Evolutionary conservation across 2,888 invertebrate species (phyloP), one percentile per base, ranked within the genome.

Genomic region (Apodemia duryi): DNA sequence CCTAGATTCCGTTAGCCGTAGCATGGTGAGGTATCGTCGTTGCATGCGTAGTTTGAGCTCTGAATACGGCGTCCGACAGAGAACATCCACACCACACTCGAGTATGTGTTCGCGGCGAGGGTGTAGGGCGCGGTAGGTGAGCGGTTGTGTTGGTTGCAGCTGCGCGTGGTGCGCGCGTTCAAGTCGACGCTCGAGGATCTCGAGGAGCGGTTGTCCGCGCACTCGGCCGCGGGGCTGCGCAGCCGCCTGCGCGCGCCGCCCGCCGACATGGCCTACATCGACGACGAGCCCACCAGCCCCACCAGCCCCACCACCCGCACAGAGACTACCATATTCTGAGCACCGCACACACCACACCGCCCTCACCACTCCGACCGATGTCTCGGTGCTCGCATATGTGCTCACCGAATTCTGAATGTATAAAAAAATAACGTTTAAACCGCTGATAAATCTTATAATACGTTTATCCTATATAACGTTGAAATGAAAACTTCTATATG

Each of bases 161-260:
- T 99, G 94, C 98, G 99, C 93, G 99, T 99, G 93, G 98, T 99
- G 94, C 97, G 98, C 94, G 99, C 99, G 91, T 99, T 99, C 97
- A 98, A 97, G 94, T 98, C 98, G 85, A 98, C 97, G 87, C 95
- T 99, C 95, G 99, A 99, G 95, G 99, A 99, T 94, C 94, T 99
- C 94, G 99, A 98, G 94, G 99, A 99, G 94, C 96, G 98, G 83
- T 97, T 99, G 92, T 98, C 98, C 91, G 96, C 98, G 92, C 98
- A 98, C 95, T 98, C 98, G 94, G 95, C 97, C 92, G 97, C 97
- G 92, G 97, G 97, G 90, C 95, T 97, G 93, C 97, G 97, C 94
- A 96, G 95, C 93, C 94, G 96, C 85, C 96, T 88, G 80, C 90
- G 91, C 75, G 94, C 95, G 82, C 93, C 96, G 81, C 93, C 95